A percentile compares a stretch with the other conserved stretches of the same genome.
These are phyloP conservation scores for Sebastes wilsoni DNA, from an alignment of 2,797 vertebrate species.

Conservation along the genomic window DNA sequence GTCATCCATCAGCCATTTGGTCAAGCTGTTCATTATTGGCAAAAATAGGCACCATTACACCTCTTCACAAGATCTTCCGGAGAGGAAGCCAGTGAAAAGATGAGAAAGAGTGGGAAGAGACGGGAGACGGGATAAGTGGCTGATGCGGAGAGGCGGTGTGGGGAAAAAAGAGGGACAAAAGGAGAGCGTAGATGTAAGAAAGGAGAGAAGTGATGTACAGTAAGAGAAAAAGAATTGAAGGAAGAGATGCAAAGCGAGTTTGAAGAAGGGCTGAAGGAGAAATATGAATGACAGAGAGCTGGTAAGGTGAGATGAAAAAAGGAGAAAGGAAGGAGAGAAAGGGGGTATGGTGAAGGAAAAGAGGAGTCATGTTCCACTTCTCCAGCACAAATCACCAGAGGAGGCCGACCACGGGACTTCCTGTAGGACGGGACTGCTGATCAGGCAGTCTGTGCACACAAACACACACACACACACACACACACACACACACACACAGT, in stretches of 20 bases:
- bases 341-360: constrained; percentile 20
- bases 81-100: neutral
- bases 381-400: constrained; percentile 71
- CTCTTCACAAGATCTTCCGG: neutral
- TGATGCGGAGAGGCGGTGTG: neutral
- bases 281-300: neutral
- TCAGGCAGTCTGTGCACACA: constrained; percentile 64
- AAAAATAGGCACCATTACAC: neutral
- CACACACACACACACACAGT: constrained; percentile 40
- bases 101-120: neutral
- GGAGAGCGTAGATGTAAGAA: neutral
- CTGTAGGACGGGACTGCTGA: constrained; percentile 80
- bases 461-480: too few species aligned
- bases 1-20: neutral
- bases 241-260: neutral
- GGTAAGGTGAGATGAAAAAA: neutral
- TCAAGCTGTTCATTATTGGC: constrained; percentile 6
- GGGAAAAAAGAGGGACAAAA: neutral
- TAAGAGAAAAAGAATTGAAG: neutral
- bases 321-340: neutral
- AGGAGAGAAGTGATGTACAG: neutral
- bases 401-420: constrained; percentile 76
- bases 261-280: neutral
- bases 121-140: neutral
- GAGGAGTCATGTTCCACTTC: constrained; percentile 62